Evolutionary conservation across 2,113 vertebrate genomes (phyloP).

Genomic region (Psettodes erumei): DNA sequence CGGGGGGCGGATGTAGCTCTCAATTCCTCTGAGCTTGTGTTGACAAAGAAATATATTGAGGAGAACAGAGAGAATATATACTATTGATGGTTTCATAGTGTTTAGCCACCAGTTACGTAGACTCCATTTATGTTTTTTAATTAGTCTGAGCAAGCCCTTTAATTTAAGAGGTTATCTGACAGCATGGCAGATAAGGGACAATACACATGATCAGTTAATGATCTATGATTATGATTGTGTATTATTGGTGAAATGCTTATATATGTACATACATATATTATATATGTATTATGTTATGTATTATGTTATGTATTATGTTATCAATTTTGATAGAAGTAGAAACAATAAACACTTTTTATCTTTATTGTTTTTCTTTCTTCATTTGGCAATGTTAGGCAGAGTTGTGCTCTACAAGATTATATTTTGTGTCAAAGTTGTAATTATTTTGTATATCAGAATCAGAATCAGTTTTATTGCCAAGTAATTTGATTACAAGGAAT

Average conservation of each 20-base stretch:
- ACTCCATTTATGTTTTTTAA: constrained; percentile 57
- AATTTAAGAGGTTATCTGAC: constrained; percentile 55
- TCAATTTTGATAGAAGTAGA: neutral
- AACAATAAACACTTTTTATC: neutral
- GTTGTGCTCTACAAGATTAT: neutral
- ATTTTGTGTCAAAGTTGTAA: too few relatives aligned
- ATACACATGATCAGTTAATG: constrained; percentile 53
- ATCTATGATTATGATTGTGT: constrained; percentile 45
- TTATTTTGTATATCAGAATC: too few relatives aligned
- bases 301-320: too few relatives aligned
- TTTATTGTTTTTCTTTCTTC: neutral
- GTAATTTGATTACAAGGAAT: too few relatives aligned
- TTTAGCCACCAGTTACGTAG: constrained; percentile 54
- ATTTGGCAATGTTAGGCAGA: neutral
- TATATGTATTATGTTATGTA: constrained; percentile 3
- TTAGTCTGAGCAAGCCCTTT: constrained; percentile 39
- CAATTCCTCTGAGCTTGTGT: constrained; percentile 55
- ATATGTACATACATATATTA: constrained; percentile 5
- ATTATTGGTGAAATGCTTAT: constrained; percentile 32
- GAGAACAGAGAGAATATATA: constrained; percentile 43
- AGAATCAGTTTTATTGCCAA: too few relatives aligned
- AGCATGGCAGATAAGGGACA: constrained; percentile 41
- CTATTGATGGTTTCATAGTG: constrained; percentile 60
- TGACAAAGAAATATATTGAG: constrained; percentile 60
- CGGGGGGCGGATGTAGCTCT: constrained; percentile 34